A percentile compares a stretch with the other conserved stretches of the same genome.
Conservation (phyloP, 1,140 invertebrate species). For the Camponotus floridanus region DNA sequence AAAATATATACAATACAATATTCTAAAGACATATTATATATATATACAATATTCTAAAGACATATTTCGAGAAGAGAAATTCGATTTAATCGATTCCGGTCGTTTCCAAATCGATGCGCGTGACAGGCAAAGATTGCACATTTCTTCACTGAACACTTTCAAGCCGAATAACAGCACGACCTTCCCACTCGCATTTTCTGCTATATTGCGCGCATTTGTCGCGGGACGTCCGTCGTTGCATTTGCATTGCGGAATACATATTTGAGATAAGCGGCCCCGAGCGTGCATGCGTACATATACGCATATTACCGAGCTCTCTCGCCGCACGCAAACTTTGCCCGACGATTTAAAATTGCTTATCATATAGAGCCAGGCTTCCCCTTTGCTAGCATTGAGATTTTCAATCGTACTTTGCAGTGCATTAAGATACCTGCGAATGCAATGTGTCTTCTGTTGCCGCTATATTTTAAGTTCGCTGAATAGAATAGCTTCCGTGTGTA, state of each 20-base stretch:
- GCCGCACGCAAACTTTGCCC: not conserved
- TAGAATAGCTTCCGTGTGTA: not conserved
- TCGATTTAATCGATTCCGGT: not conserved
- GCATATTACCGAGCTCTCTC: conserved; percentile 13
- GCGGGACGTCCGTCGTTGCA: not conserved
- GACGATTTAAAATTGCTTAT: conserved; percentile 51
- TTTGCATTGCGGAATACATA: not conserved
- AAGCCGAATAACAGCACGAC: not conserved
- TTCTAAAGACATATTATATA: not conserved
- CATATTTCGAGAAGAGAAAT: not conserved
- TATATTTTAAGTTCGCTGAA: conserved; percentile 19
- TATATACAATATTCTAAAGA: not conserved
- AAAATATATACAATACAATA: not conserved
- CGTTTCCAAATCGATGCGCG: not conserved
- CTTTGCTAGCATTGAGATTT: conserved; percentile 19
- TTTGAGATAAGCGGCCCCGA: not conserved
- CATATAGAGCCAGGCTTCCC: conserved; percentile 17
- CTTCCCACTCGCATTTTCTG: not conserved
- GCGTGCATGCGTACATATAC: not conserved
- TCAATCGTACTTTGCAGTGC: conserved; percentile 18
- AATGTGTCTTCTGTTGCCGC: conserved; percentile 25
- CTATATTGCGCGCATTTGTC: not conserved
- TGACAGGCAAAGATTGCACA: not conserved
- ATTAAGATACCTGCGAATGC: conserved; percentile 33
- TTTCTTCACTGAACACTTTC: not conserved